Evolutionary conservation across 2,888 invertebrate genomes (phyloP).

Genomic region (Campaea margaritaria): DNA sequence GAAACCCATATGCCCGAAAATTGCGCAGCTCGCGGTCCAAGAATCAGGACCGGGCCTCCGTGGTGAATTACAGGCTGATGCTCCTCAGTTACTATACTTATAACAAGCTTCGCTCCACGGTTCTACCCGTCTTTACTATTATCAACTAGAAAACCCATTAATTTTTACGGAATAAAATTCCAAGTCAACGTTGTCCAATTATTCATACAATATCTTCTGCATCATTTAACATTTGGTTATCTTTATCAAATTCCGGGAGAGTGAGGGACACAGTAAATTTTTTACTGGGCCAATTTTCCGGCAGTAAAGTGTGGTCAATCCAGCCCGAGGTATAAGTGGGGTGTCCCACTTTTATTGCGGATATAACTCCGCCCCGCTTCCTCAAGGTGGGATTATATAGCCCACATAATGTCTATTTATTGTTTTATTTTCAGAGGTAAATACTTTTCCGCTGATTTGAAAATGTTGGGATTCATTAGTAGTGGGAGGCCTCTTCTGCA

Average conservation of each 20-base stretch:
- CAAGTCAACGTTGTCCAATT: conserved; percentile 54
- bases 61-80: too few relatives aligned
- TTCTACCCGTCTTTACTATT: too few relatives aligned
- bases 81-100: too few relatives aligned
- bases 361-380: conserved; percentile 58
- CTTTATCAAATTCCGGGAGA: conserved; percentile 56
- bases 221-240: conserved; percentile 53
- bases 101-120: too few relatives aligned
- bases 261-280: conserved; percentile 57
- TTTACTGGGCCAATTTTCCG: conserved; percentile 67
- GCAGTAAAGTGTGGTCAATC: conserved; percentile 71
- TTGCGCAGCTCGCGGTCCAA: too few relatives aligned
- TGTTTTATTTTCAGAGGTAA: conserved; percentile 42
- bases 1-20: too few relatives aligned
- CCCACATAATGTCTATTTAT: conserved; percentile 55
- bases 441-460: background rate
- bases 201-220: conserved; percentile 53
- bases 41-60: too few relatives aligned
- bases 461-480: conserved; percentile 39
- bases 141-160: too few relatives aligned
- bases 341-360: conserved; percentile 59
- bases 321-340: conserved; percentile 51
- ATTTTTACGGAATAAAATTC: too few relatives aligned
- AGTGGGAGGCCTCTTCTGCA: too few relatives aligned
- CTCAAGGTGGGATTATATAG: conserved; percentile 45